Conservation (phyloP, 2,888 invertebrate genomes). For the Galeruca laticollis region DNA sequence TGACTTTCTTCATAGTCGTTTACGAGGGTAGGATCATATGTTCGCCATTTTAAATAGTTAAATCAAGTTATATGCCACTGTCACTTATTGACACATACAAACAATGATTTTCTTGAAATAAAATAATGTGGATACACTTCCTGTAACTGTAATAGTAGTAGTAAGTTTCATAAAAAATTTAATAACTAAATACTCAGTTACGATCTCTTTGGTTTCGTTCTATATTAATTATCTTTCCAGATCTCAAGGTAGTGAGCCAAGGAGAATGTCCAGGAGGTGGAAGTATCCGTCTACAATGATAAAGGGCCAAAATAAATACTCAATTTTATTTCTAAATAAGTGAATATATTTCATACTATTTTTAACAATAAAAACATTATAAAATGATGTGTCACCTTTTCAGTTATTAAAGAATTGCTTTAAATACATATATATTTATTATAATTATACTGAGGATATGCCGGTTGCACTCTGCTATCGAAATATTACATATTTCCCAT, state of each 20-base stretch:
- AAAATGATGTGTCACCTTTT: slow-evolving; percentile 24
- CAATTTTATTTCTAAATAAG: slow-evolving; percentile 17
- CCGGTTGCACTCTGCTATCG: not conserved
- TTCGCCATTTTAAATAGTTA: too few relatives aligned
- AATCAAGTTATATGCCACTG: too few relatives aligned
- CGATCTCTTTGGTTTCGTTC: too few relatives aligned
- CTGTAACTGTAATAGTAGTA: too few relatives aligned
- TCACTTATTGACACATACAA: too few relatives aligned
- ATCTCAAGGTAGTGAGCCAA: slow-evolving; percentile 71
- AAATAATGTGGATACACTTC: too few relatives aligned
- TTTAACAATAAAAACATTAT: slow-evolving; percentile 25
- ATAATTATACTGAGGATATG: not conserved
- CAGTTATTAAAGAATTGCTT: slow-evolving; percentile 8
- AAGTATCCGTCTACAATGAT: slow-evolving; percentile 69
- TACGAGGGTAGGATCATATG: too few relatives aligned
- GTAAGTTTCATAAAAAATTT: too few relatives aligned
- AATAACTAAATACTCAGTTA: too few relatives aligned
- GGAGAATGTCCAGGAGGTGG: slow-evolving; percentile 75
- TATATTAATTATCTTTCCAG: too few relatives aligned
- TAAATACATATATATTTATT: not conserved
- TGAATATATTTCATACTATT: slow-evolving; percentile 29
- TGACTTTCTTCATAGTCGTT: too few relatives aligned
- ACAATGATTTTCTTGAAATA: too few relatives aligned
- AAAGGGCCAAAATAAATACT: not conserved
- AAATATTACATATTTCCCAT: not conserved